phyloP scores from a whole-genome alignment of 2,797 vertebrate species.

The Sebastes matsubarae region DNA sequence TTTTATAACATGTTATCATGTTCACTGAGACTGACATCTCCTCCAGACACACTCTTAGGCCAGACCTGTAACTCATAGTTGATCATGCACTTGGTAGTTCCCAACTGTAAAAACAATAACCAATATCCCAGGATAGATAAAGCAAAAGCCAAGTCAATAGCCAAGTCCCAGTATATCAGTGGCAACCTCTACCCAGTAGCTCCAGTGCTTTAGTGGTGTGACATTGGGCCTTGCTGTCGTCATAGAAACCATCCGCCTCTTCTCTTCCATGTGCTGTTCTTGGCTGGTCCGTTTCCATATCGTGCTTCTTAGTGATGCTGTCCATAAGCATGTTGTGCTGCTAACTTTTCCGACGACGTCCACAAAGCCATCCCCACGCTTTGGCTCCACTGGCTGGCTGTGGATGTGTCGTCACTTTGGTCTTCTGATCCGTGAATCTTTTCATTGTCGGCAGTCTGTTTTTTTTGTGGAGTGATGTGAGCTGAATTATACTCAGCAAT shows the following conservation, averaged over 20 bases:
- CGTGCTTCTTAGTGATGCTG: constrained; percentile 37
- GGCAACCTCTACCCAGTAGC: constrained; percentile 52
- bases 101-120: not conserved
- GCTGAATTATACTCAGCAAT: constrained; percentile 11
- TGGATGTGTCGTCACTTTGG: constrained; percentile 25
- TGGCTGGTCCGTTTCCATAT: constrained; percentile 46
- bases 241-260: constrained; percentile 43
- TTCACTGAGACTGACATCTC: not conserved
- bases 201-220: constrained; percentile 14
- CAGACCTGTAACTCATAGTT: not conserved
- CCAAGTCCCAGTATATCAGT: constrained; percentile 14
- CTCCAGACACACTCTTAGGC: not conserved
- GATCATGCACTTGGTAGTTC: not conserved
- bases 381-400: constrained; percentile 29
- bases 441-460: not conserved
- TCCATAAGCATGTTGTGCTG: constrained; percentile 62
- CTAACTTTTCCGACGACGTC: constrained; percentile 18
- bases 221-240: constrained; percentile 16
- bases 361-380: constrained; percentile 57
- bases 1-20: not conserved
- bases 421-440: constrained; percentile 11
- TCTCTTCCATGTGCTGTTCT: constrained; percentile 34
- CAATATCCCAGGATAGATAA: not conserved
- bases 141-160: not conserved
- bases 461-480: constrained; percentile 10